A percentile compares a stretch with the other conserved stretches of the same genome.
Conservation (phyloP, 1,140 invertebrate genomes). For the Heliconius hewitsoni region DNA sequence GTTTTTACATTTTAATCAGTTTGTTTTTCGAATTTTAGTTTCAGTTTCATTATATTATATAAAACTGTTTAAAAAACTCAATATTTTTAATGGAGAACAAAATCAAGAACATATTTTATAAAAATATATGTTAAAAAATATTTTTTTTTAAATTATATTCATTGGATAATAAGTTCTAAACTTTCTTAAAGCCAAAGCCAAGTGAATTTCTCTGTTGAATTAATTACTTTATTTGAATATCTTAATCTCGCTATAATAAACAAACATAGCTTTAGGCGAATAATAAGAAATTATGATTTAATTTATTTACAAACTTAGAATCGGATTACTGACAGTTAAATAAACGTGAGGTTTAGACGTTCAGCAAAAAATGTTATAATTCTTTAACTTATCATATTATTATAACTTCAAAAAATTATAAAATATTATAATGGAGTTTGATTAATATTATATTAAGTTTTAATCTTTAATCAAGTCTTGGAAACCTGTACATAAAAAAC, state of each 20-base stretch:
- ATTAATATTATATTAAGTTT: background rate
- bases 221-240: slow-evolving; percentile 1
- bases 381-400: too few species aligned
- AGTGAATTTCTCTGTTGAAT: background rate
- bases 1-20: too few species aligned
- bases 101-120: too few species aligned
- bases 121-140: too few species aligned
- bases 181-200: background rate
- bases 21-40: too few species aligned
- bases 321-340: slow-evolving; percentile 5
- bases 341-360: background rate
- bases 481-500: too few species aligned
- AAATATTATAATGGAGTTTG: background rate
- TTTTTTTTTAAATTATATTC: too few species aligned
- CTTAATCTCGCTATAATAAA: background rate
- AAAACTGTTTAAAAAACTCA: too few species aligned
- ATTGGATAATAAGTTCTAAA: background rate
- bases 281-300: background rate
- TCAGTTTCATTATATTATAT: too few species aligned
- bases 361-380: background rate
- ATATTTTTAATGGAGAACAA: too few species aligned
- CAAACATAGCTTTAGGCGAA: background rate
- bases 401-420: background rate
- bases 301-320: background rate
- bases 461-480: too few species aligned